These are phyloP conservation scores for Cirrhinus mrigala DNA, from an alignment of 2,797 vertebrate genomes.

Conservation along the genomic window DNA sequence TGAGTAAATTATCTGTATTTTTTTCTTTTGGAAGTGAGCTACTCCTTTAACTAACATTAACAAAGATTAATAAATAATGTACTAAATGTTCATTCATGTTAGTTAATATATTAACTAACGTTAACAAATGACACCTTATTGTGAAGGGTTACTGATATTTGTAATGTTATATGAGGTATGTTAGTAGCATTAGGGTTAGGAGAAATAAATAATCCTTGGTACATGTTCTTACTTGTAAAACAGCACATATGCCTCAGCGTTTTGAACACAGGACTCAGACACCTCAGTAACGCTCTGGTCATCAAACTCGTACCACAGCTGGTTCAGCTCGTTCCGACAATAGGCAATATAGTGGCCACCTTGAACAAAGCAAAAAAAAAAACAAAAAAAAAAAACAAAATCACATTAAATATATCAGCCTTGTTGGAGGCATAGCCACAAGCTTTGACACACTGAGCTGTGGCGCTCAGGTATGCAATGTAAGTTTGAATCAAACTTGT, in stretches of 20 bases:
- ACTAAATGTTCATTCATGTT: too few species aligned
- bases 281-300: constrained; percentile 99
- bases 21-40: too few species aligned
- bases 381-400: too few species aligned
- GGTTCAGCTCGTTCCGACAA: constrained; percentile 94
- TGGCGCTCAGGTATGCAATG: not conserved
- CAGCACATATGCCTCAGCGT: constrained; percentile 96
- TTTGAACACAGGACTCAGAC: constrained; percentile 94
- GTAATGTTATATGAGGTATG: not conserved
- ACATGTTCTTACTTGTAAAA: constrained; percentile 93
- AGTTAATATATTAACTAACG: too few species aligned
- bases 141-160: not conserved
- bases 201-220: not conserved
- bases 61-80: too few species aligned
- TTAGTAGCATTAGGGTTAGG: not conserved
- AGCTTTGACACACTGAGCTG: not conserved
- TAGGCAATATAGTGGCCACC: constrained; percentile 98
- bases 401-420: constrained; percentile 36
- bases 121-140: too few species aligned
- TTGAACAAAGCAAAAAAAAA: constrained; percentile 68
- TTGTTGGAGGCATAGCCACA: not conserved
- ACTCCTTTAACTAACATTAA: too few species aligned
- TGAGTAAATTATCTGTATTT: too few species aligned
- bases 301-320: constrained; percentile 97
- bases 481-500: not conserved